These are phyloP conservation scores for Crenuchus spilurus DNA, from an alignment of 2,797 vertebrate species.

Conservation along the genomic window DNA sequence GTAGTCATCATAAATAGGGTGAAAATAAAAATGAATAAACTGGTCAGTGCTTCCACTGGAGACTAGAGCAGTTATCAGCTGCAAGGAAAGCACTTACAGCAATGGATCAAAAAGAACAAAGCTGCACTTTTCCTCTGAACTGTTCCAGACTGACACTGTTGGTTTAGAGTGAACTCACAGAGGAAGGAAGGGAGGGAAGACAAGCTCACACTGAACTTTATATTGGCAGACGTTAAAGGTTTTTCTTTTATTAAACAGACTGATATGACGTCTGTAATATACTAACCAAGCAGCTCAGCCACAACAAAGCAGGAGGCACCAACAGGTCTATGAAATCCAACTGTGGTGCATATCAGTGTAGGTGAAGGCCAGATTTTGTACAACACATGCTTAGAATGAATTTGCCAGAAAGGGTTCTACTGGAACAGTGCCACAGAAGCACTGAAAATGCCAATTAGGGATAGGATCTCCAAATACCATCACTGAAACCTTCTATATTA, in stretches of 20 bases:
- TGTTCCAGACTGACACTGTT: conserved; percentile 16
- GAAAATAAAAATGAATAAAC: not conserved
- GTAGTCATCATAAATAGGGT: too few relatives aligned
- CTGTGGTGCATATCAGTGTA: too few relatives aligned
- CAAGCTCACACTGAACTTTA: conserved; percentile 45
- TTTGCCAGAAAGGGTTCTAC: too few relatives aligned
- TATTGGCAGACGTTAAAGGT: conserved; percentile 47
- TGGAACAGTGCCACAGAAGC: too few relatives aligned
- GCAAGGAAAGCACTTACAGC: conserved; percentile 1
- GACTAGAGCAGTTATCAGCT: not conserved
- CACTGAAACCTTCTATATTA: too few relatives aligned
- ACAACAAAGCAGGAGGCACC: conserved; percentile 39
- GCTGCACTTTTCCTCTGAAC: conserved; percentile 14
- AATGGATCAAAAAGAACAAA: conserved; percentile 18
- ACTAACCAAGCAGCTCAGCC: conserved; percentile 33
- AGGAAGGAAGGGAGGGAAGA: conserved; percentile 54
- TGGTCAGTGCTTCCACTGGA: not conserved
- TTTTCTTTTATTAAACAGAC: conserved; percentile 40
- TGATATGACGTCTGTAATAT: conserved; percentile 37
- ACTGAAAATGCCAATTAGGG: too few relatives aligned
- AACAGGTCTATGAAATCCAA: not conserved
- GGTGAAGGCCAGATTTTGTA: too few relatives aligned
- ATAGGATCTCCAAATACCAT: too few relatives aligned
- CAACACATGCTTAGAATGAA: too few relatives aligned
- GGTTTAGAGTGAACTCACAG: conserved; percentile 41